Conservation (phyloP, 1,140 invertebrate species). For the Eupeodes corollae region DNA sequence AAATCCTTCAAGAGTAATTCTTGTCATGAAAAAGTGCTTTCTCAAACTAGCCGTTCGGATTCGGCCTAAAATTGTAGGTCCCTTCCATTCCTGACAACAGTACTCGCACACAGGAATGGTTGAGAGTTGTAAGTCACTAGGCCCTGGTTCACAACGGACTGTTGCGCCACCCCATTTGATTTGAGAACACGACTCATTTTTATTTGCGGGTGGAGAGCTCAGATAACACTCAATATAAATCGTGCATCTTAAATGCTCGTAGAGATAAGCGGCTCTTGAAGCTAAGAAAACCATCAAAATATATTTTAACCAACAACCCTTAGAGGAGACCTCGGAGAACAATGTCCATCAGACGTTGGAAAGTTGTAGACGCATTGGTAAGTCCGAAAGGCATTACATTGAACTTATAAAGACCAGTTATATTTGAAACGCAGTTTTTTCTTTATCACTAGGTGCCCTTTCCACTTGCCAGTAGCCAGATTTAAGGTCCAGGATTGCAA, state of each 20-base stretch:
- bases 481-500: conserved; percentile 1
- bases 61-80: too few relatives aligned
- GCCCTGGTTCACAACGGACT: too few relatives aligned
- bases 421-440: not conserved
- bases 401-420: conserved; percentile 3
- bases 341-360: conserved; percentile 2
- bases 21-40: too few relatives aligned
- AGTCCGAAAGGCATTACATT: conserved; percentile 6
- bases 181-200: not conserved
- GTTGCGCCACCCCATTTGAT: conserved; percentile 4
- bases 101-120: too few relatives aligned
- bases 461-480: conserved; percentile 6
- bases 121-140: too few relatives aligned
- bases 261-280: too few relatives aligned
- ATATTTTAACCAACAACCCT: too few relatives aligned
- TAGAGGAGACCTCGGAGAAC: not conserved
- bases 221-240: too few relatives aligned
- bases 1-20: too few relatives aligned
- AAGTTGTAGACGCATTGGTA: conserved; percentile 1
- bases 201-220: not conserved
- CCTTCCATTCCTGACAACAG: too few relatives aligned
- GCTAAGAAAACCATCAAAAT: conserved; percentile 7
- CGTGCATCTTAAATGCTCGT: too few relatives aligned
- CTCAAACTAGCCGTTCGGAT: too few relatives aligned
- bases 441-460: not conserved